Evolutionary conservation across 2,888 invertebrate genomes (phyloP).

Genomic region (Drosophila picticornis): DNA sequence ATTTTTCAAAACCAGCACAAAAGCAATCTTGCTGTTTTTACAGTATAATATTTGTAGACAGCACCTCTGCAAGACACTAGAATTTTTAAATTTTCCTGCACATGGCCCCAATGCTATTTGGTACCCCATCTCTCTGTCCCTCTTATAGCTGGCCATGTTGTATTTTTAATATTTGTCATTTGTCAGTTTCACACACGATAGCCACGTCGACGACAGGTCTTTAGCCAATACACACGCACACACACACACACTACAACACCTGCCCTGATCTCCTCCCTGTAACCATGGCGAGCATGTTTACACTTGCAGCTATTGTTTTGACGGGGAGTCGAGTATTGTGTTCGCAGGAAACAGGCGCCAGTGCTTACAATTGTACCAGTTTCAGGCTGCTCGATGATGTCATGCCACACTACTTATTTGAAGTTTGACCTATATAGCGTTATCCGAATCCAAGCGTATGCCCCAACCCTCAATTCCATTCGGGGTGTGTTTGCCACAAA

Average conservation of each 20-base stretch:
- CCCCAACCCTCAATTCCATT: conserved; percentile 25
- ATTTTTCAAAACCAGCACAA: conserved; percentile 21
- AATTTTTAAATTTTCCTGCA: conserved; percentile 33
- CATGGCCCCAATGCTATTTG: conserved; percentile 42
- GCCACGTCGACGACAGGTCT: conserved; percentile 58
- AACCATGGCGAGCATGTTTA: conserved; percentile 62
- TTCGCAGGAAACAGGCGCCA: conserved; percentile 26
- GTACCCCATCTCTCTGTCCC: background rate
- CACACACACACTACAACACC: conserved; percentile 4
- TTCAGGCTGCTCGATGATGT: conserved; percentile 63
- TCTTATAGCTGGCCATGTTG: conserved; percentile 49
- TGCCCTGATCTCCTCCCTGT: conserved; percentile 11
- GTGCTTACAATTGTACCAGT: conserved; percentile 48
- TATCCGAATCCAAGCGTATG: conserved; percentile 32
- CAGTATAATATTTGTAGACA: conserved; percentile 14
- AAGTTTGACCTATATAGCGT: conserved; percentile 68
- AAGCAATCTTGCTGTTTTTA: conserved; percentile 9
- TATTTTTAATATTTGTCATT: conserved; percentile 71
- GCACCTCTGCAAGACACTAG: conserved; percentile 29
- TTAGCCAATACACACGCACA: conserved; percentile 15
- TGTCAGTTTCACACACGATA: conserved; percentile 64
- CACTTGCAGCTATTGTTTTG: conserved; percentile 50
- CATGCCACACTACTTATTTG: conserved; percentile 55
- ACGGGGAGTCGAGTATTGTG: conserved; percentile 24
- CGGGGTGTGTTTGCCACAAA: conserved; percentile 43